A percentile compares a stretch with the other conserved stretches of the same genome.
These are phyloP conservation scores for Acutogordius australiensis DNA, from an alignment of 2,888 invertebrate species.

Conservation along the genomic window DNA sequence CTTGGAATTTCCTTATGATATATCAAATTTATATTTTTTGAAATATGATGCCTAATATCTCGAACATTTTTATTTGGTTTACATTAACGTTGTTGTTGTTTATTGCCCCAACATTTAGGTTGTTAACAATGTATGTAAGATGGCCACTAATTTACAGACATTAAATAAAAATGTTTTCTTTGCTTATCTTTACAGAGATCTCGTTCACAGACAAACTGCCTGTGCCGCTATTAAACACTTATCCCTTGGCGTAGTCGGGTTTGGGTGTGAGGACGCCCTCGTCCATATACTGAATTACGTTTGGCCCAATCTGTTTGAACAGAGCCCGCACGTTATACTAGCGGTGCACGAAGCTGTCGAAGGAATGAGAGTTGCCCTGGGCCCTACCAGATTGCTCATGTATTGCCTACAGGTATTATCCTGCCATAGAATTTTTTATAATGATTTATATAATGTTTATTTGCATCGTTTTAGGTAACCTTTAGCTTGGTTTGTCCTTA, in stretches of 20 bases:
- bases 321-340: conserved; percentile 93
- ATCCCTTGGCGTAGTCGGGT: conserved; percentile 86
- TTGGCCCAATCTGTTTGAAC: conserved; percentile 99
- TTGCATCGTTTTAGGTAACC: too few relatives aligned
- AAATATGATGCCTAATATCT: conserved; percentile 10
- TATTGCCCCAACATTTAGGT: too few relatives aligned
- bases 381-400: conserved; percentile 77
- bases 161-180: too few relatives aligned
- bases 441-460: too few relatives aligned
- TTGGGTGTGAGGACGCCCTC: conserved; percentile 90
- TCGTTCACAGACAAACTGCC: conserved; percentile 91
- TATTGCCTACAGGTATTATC: conserved; percentile 66
- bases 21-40: conserved; percentile 11
- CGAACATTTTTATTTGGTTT: too few relatives aligned
- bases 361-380: conserved; percentile 75
- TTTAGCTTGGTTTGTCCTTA: too few relatives aligned
- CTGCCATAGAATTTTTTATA: too few relatives aligned
- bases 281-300: conserved; percentile 86
- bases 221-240: conserved; percentile 97
- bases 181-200: conserved; percentile 38
- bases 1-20: too few relatives aligned
- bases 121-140: too few relatives aligned
- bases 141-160: too few relatives aligned
- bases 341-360: conserved; percentile 98
- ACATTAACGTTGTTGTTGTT: too few relatives aligned